Base-by-base conservation (phyloP, 2,797 vertebrate species). In the Rhinoraja longicauda region DNA sequence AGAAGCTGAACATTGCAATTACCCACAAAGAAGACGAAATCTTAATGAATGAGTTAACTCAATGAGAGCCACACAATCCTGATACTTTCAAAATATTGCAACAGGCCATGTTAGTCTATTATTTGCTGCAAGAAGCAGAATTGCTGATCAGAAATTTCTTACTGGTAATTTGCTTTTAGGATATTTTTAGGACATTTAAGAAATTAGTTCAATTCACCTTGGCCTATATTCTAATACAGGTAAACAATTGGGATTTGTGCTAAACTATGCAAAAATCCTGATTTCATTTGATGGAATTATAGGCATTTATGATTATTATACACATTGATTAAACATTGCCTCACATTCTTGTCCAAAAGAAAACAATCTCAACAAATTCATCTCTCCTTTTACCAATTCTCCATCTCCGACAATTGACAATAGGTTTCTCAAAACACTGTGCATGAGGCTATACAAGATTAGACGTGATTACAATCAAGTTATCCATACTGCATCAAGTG, bases 171-270 rank as follows among this genome's bases (percentile, higher is more conserved):
- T 88, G 59, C 84, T 32, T 88, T 21, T 45, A 45, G 45, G 45
- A 45, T 45, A 2, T 45, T 45, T 45, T 45, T 45, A 45, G 45
- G 45, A 45, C 45, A 4, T 45, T 45, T 45, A 45, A 45, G 45
- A 45, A 45, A 45, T 45, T 45, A 45, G 45, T 45, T 45, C 45
- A 67, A 88, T 67, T 88, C 19, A 88, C 36, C 64, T 62, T 24
- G 17, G 59, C 59, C 84, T 88, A 62, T 32, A 36, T 88, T 88
- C n/a, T 88, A 59, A 88, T 67, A 67, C 8, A 21, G 59, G 84
- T 32, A 88, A 88, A 88, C 59, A 62, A 86, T 86, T 86, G 62
- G 84, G n/a, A 88, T 19, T 88, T 67, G 59, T 67, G n/a, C n/a
- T 67, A 88, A 88, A 64, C 88, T 62, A 88, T 88, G 21, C 6